These are phyloP conservation scores for Phocoena phocoena DNA, from an alignment of 2,113 vertebrate genomes.

Conservation along the genomic window DNA sequence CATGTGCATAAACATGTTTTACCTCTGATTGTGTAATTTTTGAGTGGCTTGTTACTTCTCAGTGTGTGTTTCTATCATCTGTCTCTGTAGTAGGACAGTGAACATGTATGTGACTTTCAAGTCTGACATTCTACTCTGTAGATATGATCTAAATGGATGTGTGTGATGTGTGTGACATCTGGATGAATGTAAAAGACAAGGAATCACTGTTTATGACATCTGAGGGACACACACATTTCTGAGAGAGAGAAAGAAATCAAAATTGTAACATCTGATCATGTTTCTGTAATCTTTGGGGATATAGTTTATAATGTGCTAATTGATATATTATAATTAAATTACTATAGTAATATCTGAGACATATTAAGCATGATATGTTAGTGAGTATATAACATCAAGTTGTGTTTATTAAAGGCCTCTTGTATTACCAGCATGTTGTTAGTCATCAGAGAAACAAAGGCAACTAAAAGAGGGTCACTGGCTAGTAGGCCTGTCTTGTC, in stretches of 20 bases:
- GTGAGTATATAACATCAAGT: background rate
- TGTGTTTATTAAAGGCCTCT: background rate
- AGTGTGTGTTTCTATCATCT: background rate
- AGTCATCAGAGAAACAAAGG: background rate
- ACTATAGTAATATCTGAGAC: background rate
- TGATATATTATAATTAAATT: background rate
- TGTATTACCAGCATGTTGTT: background rate
- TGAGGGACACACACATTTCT: background rate
- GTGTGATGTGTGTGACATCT: background rate
- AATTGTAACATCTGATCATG: background rate
- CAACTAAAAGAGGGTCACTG: background rate
- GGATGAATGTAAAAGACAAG: background rate
- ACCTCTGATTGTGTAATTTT: background rate
- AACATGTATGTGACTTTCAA: background rate
- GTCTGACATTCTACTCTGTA: background rate
- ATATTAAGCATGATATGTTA: background rate
- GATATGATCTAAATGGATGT: background rate
- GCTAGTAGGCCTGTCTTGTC: background rate
- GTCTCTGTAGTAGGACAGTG: background rate
- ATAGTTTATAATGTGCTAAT: background rate
- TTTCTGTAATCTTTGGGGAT: background rate
- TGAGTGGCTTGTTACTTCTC: background rate
- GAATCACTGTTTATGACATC: background rate
- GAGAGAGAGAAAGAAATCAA: background rate
- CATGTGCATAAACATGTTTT: background rate